Evolutionary conservation across 2,113 vertebrate genomes (phyloP), one percentile per base, ranked within the genome.

Genomic region (Tetrao urogallus): DNA sequence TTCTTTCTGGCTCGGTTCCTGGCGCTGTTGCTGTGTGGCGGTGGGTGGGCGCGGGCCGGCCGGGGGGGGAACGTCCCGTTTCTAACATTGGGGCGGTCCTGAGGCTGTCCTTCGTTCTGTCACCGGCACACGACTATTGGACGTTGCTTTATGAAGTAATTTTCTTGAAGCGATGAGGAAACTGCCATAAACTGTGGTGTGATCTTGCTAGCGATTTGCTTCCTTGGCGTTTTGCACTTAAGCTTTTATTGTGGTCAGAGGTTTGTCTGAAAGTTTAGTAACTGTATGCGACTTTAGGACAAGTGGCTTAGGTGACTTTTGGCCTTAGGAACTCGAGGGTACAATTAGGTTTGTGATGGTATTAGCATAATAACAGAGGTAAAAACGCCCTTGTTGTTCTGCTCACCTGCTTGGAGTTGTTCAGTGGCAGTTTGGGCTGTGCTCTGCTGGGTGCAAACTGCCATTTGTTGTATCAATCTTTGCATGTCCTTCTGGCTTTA

Each of bases 221-320:
- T 67, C 3, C 3, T 10, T 76, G 60, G 0, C 22, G 0, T 43
- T 12, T 75, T 34, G 40, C 10, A 10, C n/a, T 18, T 14, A 10
- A 43, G 3, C 6, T 12, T 17, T 0, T 34, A 0, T 20, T 6
- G 0, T 1, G 10, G 10, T 16, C 30, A 30, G 52, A 25, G 42
- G 30, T 10, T 18, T 67, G 4, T 17, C 6, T 42, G 60, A 20
- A 42, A 47, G 38, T 12, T 20, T 30, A 17, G 4, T 16, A 2
- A 4, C 3, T 13, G 7, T 50, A 3, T 21, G 50, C 28, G 30
- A 10, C 11, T 14, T 12, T 32, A 50, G 5, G 57, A 48, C 21
- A 32, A 13, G 2, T 13, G 10, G 60, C 8, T 8, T 11, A 34
- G 65, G 8, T 2, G 21, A 6, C 15, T 43, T 54, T 9, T 1